These are phyloP conservation scores for Poecilia gillii DNA, from an alignment of 2,797 vertebrate genomes.

Conservation along the genomic window DNA sequence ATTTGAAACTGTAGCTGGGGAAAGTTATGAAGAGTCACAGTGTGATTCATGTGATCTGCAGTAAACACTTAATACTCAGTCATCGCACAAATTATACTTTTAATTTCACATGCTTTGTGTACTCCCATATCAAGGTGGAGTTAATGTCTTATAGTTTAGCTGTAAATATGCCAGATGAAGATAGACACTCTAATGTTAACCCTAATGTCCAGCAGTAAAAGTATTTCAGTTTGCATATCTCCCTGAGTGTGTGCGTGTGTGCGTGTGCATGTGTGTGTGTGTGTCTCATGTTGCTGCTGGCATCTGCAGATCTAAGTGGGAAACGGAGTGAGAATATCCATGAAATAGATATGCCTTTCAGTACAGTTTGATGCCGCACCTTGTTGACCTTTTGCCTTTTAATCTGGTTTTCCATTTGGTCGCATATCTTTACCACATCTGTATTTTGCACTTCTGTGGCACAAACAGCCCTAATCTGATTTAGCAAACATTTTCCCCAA, in stretches of 20 bases:
- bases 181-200: slow-evolving; percentile 23
- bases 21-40: neutral
- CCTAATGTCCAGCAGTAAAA: slow-evolving; percentile 16
- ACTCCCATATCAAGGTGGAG: slow-evolving; percentile 5
- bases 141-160: slow-evolving; percentile 26
- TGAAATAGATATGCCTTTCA: slow-evolving; percentile 73
- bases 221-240: slow-evolving; percentile 30
- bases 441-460: slow-evolving; percentile 29
- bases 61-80: slow-evolving; percentile 7
- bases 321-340: slow-evolving; percentile 46
- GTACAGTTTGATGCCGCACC: slow-evolving; percentile 67
- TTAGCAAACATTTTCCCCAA: slow-evolving; percentile 52
- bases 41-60: slow-evolving; percentile 14
- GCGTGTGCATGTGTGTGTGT: slow-evolving; percentile 10
- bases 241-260: neutral
- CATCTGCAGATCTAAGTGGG: slow-evolving; percentile 60
- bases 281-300: slow-evolving; percentile 69
- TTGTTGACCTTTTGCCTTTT: slow-evolving; percentile 75
- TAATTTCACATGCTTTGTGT: slow-evolving; percentile 20
- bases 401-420: slow-evolving; percentile 75
- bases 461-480: slow-evolving; percentile 37
- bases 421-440: slow-evolving; percentile 62
- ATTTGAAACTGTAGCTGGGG: slow-evolving; percentile 7
- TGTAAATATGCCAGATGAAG: slow-evolving; percentile 19
- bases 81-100: slow-evolving; percentile 8